These are phyloP conservation scores for Argyresthia goedartella DNA, from an alignment of 2,888 invertebrate species.

Conservation along the genomic window DNA sequence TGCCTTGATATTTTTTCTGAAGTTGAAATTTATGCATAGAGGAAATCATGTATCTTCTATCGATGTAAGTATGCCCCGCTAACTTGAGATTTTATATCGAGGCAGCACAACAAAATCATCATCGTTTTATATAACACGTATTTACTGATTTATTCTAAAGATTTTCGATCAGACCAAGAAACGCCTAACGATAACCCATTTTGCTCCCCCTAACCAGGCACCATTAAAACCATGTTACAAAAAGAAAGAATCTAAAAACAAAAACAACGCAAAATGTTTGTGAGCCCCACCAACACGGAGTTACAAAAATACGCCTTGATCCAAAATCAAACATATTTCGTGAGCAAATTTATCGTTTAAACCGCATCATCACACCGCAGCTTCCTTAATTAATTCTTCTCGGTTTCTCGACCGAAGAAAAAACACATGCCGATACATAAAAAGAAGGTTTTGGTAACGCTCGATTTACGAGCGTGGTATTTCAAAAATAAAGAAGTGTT, in stretches of 20 bases:
- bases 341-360: slow-evolving; percentile 12
- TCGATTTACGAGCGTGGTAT: slow-evolving; percentile 33
- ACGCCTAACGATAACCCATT: no score
- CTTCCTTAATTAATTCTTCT: slow-evolving; percentile 42
- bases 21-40: no score
- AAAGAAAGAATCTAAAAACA: background rate
- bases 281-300: background rate
- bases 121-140: no score
- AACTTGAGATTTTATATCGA: no score
- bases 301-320: no score
- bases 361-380: slow-evolving; percentile 11
- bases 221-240: background rate
- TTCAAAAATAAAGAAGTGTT: slow-evolving; percentile 12
- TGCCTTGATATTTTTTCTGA: no score
- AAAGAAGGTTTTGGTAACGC: slow-evolving; percentile 27
- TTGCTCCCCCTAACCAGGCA: no score
- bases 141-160: no score
- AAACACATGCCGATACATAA: slow-evolving; percentile 22
- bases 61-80: no score
- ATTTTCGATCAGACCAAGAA: no score
- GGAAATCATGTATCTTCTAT: no score
- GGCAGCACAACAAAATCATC: no score
- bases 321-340: background rate
- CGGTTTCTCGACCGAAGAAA: slow-evolving; percentile 32
- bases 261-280: background rate